These are phyloP conservation scores for Cyclophora albipunctata DNA, from an alignment of 2,888 invertebrate species.

Conservation along the genomic window DNA sequence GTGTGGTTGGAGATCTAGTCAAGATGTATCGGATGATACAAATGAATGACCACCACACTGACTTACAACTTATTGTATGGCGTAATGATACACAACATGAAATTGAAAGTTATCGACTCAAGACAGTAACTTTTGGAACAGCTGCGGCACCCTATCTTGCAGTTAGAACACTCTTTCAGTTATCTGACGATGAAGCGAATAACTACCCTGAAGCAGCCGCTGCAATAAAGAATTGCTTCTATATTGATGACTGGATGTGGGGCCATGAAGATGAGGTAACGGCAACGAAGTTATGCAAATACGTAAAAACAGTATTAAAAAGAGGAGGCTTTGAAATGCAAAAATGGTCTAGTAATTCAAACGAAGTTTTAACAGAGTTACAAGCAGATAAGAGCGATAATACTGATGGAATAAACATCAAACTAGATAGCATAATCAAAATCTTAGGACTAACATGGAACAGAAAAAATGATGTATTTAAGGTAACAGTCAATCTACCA, in stretches of 20 bases:
- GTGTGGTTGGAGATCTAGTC: conserved; percentile 53
- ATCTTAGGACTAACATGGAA: conserved; percentile 21
- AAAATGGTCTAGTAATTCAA: conserved; percentile 11
- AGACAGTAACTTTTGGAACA: conserved; percentile 19
- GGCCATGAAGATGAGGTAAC: conserved; percentile 6
- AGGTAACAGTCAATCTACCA: conserved; percentile 12
- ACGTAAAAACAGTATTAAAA: conserved; percentile 4
- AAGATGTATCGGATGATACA: conserved; percentile 12
- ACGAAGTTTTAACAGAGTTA: background rate
- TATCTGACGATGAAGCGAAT: conserved; percentile 12
- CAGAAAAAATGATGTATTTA: conserved; percentile 12
- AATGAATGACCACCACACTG: background rate
- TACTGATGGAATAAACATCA: conserved; percentile 6
- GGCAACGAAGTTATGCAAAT: conserved; percentile 1
- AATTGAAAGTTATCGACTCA: conserved; percentile 11
- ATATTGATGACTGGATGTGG: conserved; percentile 14
- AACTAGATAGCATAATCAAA: conserved; percentile 14
- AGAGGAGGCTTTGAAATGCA: conserved; percentile 9
- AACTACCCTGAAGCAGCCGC: conserved; percentile 1
- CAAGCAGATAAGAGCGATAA: background rate
- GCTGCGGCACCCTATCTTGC: conserved; percentile 14
- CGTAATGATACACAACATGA: background rate
- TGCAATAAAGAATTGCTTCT: conserved; percentile 8
- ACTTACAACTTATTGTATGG: conserved; percentile 12
- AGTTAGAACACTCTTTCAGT: conserved; percentile 9